Conservation (phyloP, 2,888 invertebrate species). For the Xylophagus ater region DNA sequence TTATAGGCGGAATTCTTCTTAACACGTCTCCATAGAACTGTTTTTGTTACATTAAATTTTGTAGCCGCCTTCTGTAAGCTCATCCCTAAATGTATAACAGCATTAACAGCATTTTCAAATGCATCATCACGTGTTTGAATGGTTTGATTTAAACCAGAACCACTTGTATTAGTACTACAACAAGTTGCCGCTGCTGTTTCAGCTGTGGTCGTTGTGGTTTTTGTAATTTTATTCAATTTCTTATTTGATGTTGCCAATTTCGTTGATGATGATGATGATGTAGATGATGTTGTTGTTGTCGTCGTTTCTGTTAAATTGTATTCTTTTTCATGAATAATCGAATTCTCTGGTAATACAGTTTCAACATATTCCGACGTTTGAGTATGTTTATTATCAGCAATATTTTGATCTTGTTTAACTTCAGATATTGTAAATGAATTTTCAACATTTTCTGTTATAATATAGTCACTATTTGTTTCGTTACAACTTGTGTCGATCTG, state of each 20-base stretch:
- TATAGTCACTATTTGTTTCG: slow-evolving; percentile 31
- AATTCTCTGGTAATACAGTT: no score
- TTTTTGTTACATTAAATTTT: slow-evolving; percentile 36
- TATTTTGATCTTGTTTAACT: no score
- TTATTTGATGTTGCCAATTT: not conserved
- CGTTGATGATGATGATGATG: not conserved
- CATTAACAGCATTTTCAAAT: slow-evolving; percentile 31
- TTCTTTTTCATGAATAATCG: slow-evolving; percentile 18
- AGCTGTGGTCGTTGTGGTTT: not conserved
- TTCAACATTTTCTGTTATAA: slow-evolving; percentile 32
- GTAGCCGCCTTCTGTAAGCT: slow-evolving; percentile 37
- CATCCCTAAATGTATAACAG: slow-evolving; percentile 32
- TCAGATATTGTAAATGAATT: slow-evolving; percentile 9
- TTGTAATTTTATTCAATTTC: not conserved
- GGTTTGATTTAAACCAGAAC: not conserved
- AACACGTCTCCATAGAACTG: slow-evolving; percentile 36
- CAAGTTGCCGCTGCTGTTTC: no score
- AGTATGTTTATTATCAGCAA: no score
- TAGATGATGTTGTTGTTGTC: not conserved
- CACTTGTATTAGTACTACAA: no score
- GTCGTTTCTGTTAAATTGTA: slow-evolving; percentile 1
- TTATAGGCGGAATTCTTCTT: slow-evolving; percentile 34
- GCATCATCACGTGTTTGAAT: slow-evolving; percentile 21
- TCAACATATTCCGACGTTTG: no score
- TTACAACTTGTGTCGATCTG: slow-evolving; percentile 25